Base-by-base conservation (phyloP, 2,797 vertebrate genomes). In the Corythornis leucogaster region DNA sequence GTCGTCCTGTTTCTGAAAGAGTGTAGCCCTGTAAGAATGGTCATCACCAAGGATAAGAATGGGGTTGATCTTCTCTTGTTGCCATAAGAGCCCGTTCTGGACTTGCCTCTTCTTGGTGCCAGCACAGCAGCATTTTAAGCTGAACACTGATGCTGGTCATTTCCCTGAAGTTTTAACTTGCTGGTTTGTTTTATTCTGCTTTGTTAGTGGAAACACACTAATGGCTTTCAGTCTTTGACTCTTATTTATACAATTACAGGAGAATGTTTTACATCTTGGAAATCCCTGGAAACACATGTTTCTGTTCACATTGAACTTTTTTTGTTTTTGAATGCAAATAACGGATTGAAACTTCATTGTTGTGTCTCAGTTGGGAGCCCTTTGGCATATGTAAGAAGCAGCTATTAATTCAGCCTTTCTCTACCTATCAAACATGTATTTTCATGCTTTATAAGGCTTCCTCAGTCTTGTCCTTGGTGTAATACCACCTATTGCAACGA, bases 241-340 rank as follows among this genome's bases (percentile, higher is more conserved):
- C 58, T 85, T 84, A 85, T 59, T 91, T 93, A 66, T 93, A 62
- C 81, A 94, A 76, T 93, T 91, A 74, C 58, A 83, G 80, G 73
- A 84, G 86, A 95, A 90, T 94, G 94, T 92, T 94, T 95, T 92
- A 80, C 69, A 80, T 94, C 92, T 85, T 87, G 94, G 82, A 86
- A 85, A 85, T 94, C 81, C 86, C 86, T 93, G 83, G 51, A 90
- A 95, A 93, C 94, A 89, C 91, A 93, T 89, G 92, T 90, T 95
- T 95, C 70, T 93, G 79, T 93, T 94, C 69, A 53, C 84, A 61
- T 31, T 28, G 31, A 89, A 75, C 74, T 80, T 91, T 69, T 69
- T 83, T 82, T n/a, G 22, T 10, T 85, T 93, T 87, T 90, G 79
- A 87, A 80, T 92, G 84, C 84, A 93, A 94, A 95, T 87, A 90